These are phyloP conservation scores for Crambe crambe DNA, from an alignment of 37 sponge, comb jelly and placozoan genomes.

Conservation along the genomic window DNA sequence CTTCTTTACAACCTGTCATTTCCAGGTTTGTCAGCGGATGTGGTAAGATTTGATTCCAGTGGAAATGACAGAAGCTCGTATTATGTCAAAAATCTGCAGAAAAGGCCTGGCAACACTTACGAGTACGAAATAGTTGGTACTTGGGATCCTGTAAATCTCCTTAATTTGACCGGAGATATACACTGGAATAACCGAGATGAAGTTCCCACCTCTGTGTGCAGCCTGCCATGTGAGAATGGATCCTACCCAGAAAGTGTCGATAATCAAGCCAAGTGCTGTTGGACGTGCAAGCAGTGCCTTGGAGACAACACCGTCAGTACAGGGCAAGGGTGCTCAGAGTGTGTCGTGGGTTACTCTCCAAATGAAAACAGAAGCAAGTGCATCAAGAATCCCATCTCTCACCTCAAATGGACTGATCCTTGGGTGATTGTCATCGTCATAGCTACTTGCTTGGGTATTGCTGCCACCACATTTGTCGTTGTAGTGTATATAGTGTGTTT, in stretches of 20 bases:
- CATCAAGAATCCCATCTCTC: constrained; percentile 11
- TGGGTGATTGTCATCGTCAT: constrained; percentile 50
- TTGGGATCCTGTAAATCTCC: constrained; percentile 5
- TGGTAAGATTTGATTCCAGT: constrained; percentile 52
- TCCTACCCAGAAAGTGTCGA: constrained; percentile 9
- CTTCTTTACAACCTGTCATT: constrained; percentile 44
- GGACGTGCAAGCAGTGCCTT: constrained; percentile 59
- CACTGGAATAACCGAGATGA: constrained; percentile 12
- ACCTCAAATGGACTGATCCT: constrained; percentile 15
- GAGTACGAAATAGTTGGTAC: constrained; percentile 28
- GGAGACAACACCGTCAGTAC: constrained; percentile 33
- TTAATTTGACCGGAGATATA: constrained; percentile 19
- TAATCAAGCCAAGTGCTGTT: constrained; percentile 51
- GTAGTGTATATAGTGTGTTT: constrained; percentile 36
- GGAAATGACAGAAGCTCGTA: constrained; percentile 40
- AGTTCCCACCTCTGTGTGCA: constrained; percentile 27
- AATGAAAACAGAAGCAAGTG: constrained; percentile 47
- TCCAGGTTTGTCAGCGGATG: background rate
- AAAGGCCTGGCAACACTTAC: background rate
- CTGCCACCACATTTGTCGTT: constrained; percentile 16
- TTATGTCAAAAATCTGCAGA: constrained; percentile 55
- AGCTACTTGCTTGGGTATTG: constrained; percentile 39
- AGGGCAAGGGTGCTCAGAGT: constrained; percentile 50
- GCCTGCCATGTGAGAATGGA: constrained; percentile 43
- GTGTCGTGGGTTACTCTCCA: constrained; percentile 38